Base-by-base conservation (phyloP, 2,797 vertebrate species). In the Cheirogaleus major region DNA sequence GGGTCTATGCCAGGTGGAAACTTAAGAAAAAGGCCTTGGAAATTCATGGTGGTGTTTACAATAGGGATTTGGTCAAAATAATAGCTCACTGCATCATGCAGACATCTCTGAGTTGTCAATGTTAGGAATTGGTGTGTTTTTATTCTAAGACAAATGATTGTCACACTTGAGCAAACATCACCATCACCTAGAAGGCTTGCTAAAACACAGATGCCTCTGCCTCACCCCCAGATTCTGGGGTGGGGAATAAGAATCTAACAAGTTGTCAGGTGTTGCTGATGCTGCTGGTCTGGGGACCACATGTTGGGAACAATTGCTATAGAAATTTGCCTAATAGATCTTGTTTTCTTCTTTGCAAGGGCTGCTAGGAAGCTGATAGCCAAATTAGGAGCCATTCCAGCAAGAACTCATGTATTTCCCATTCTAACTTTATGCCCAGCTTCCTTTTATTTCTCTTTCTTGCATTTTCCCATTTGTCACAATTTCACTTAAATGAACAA, bases 401-500 rank as follows among this genome's bases (percentile, higher is more conserved):
- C 6, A 48, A 91, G 25, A 80, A 7, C 10, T 57, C 48, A 35
- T 3, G 6, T 9, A 13, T 14, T 30, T 52, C 48, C 27, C 32
- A 17, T 65, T 78, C 50, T 25, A 89, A 52, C 27, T 30, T 50
- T 41, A 27, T 15, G 61, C 4, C 32, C 8, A 4, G 18, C 32
- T 84, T 61, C 65, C 38, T 83, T 91, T 65, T 8, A 43, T 27
- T 20, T 45, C 82, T 55, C 15, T n/a, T 15, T 32, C 70, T 65
- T 70, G 84, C 13, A 41, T 67, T 70, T 83, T 22, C 11, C 30
- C 2, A 4, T 20, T 69, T n/a, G 13, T 89, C 55, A 86, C 25
- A 59, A 15, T 70, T 55, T 87, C 76, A 57, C n/a, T 94, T 35
- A 69, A 35, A 38, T 76, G 50, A 84, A 30, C 17, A 14, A 92